phyloP scores from a whole-genome alignment of 2,113 vertebrate genomes.

The Tachysurus fulvidraco region DNA sequence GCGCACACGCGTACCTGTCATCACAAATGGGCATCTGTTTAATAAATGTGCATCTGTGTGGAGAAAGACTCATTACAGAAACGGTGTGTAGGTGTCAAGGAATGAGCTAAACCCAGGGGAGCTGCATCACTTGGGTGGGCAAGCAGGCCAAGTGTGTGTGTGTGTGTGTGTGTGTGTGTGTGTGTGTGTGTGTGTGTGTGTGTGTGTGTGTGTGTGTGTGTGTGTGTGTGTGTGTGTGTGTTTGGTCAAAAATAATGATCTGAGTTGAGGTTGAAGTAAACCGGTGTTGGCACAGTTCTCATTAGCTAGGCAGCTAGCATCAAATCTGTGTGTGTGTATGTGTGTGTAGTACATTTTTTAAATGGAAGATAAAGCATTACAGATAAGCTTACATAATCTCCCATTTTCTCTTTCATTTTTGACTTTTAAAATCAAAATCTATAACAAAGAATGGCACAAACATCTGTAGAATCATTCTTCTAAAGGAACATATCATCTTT shows the following conservation, averaged over 20 bases:
- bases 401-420: not conserved
- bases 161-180: constrained; percentile 11
- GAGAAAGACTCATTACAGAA: constrained; percentile 39
- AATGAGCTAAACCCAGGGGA: constrained; percentile 26
- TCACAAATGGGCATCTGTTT: constrained; percentile 44
- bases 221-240: constrained; percentile 9
- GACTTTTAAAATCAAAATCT: not conserved
- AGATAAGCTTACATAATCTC: constrained; percentile 4
- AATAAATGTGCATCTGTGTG: constrained; percentile 34
- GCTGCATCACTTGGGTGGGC: constrained; percentile 26
- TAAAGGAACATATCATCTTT: not conserved
- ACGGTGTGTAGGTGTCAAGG: constrained; percentile 39
- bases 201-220: constrained; percentile 12
- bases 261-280: constrained; percentile 18
- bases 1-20: constrained; percentile 35
- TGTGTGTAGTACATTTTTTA: not conserved
- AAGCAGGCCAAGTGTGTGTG: not conserved
- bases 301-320: constrained; percentile 20
- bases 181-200: constrained; percentile 11
- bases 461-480: not conserved
- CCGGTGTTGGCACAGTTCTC: constrained; percentile 16
- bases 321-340: constrained; percentile 7
- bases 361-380: constrained; percentile 2
- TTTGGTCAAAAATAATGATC: constrained; percentile 25
- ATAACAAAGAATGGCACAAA: not conserved